Evolutionary conservation across 2,888 invertebrate species (phyloP), one percentile per base, ranked within the genome.

Genomic region (Mythimna loreyi): DNA sequence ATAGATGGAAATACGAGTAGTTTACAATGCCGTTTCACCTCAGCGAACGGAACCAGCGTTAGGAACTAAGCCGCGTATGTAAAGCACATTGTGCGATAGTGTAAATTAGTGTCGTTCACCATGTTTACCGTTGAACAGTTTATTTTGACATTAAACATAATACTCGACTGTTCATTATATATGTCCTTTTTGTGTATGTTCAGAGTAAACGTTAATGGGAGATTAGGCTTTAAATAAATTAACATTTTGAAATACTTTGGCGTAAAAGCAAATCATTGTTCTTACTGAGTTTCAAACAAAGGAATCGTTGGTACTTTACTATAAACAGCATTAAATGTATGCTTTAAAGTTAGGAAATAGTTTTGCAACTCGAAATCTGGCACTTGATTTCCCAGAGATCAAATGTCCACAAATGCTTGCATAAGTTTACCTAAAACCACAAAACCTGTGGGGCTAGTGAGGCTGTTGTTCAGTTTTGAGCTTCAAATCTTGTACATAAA

Each of bases 11-110:
- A 88, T 87, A 40, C 40, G 16, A 40, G 40, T 40, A 86, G 85
- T 84, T 85, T 91, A 90, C 93, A 92, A 86, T 86, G 90, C 90
- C 75, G 90, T 83, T 87, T 90, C 80, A 72, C 78, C 75, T 72
- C 73, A 49, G 72, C 75, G 72, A 72, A 64, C 72, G 65, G 62
- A 75, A 73, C 62, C 74, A 53, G 67, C 60, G 72, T 81, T 66
- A 81, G 67, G 75, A 85, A 82, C 86, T 80, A 69, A 87, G 86
- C 81, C 87, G 82, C 71, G 80, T 76, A 87, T 92, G 92, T 88
- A 90, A 83, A 86, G 81, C 83, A 76, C 84, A 87, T 81, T 72
- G 45, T 72, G 47, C 70, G 67, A 76, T 73, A 78, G 70, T 67
- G 61, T 81, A 75, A 83, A 81, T 85, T 77, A 62, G 69, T 79